phyloP scores from a whole-genome alignment of 2,888 invertebrate species.

The Dugesia japonica region DNA sequence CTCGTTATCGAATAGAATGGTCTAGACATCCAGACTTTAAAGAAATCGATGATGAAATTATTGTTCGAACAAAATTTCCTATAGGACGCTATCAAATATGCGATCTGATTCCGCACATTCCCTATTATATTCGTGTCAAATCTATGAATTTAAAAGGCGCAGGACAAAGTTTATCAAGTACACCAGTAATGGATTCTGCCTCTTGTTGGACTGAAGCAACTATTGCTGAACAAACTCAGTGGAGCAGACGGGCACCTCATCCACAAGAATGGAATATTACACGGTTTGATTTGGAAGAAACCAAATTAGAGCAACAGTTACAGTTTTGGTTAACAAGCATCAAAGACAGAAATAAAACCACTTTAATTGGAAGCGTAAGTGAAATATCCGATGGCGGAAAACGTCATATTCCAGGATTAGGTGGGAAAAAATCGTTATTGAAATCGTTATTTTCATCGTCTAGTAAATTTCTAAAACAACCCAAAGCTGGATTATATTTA shows the following conservation, averaged over 20 bases:
- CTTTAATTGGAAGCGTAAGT: neutral
- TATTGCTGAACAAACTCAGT: constrained; percentile 21
- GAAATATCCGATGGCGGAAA: neutral
- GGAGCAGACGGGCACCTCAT: neutral
- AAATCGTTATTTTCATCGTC: neutral
- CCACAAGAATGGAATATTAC: neutral
- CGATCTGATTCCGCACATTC: constrained; percentile 27
- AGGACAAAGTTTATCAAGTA: neutral
- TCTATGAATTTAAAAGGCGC: constrained; percentile 25
- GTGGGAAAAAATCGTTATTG: neutral
- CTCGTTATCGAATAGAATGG: constrained; percentile 29
- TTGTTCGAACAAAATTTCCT: constrained; percentile 11
- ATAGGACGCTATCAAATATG: constrained; percentile 16
- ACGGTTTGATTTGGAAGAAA: neutral
- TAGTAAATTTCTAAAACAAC: neutral
- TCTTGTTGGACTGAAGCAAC: constrained; percentile 5
- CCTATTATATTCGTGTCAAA: constrained; percentile 25
- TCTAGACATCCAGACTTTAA: neutral
- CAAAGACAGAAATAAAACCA: constrained; percentile 17
- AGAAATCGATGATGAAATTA: neutral
- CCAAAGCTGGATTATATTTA: constrained; percentile 26
- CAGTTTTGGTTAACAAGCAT: constrained; percentile 25
- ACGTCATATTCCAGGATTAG: neutral
- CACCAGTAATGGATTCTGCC: neutral
- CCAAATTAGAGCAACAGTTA: constrained; percentile 14